Evolutionary conservation across 2,888 invertebrate genomes (phyloP).

Genomic region (Hydroisotoma schaefferi): DNA sequence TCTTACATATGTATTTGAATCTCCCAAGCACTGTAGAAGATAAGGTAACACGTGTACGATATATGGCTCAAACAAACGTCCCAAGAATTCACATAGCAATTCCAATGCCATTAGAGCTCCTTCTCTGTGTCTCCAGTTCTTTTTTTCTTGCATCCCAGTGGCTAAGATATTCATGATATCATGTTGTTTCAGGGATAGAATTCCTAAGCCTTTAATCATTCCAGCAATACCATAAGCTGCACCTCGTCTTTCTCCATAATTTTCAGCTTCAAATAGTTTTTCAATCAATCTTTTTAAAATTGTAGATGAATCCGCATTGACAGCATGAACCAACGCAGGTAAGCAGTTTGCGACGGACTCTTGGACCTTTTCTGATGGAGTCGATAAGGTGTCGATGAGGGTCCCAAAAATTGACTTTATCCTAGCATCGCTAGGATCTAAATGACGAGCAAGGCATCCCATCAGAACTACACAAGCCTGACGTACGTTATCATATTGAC

Average conservation of each 20-base stretch:
- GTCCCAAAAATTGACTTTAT: constrained; percentile 92
- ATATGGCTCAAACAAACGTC: constrained; percentile 96
- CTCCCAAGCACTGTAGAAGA: constrained; percentile 91
- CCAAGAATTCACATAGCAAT: constrained; percentile 90
- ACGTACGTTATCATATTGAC: constrained; percentile 84
- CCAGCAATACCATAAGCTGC: constrained; percentile 98
- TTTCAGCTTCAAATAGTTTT: constrained; percentile 82
- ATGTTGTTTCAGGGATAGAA: constrained; percentile 87
- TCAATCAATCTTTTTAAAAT: constrained; percentile 83
- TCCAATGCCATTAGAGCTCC: constrained; percentile 96
- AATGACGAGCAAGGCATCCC: constrained; percentile 94
- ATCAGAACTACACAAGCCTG: constrained; percentile 95
- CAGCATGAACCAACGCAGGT: constrained; percentile 86
- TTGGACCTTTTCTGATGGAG: constrained; percentile 97
- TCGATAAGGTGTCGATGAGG: constrained; percentile 84
- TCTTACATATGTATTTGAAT: constrained; percentile 79
- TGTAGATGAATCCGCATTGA: constrained; percentile 83
- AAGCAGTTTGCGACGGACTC: constrained; percentile 95
- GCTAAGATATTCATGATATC: constrained; percentile 93
- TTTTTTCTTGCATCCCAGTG: constrained; percentile 93
- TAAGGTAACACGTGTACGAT: constrained; percentile 95
- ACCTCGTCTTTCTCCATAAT: constrained; percentile 79
- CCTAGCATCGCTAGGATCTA: constrained; percentile 81
- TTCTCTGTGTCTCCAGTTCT: constrained; percentile 89
- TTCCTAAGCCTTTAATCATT: constrained; percentile 91